A percentile compares a stretch with the other conserved stretches of the same genome.
These are phyloP conservation scores for Drosophila pandora DNA, from an alignment of 1,140 invertebrate genomes.

Conservation along the genomic window DNA sequence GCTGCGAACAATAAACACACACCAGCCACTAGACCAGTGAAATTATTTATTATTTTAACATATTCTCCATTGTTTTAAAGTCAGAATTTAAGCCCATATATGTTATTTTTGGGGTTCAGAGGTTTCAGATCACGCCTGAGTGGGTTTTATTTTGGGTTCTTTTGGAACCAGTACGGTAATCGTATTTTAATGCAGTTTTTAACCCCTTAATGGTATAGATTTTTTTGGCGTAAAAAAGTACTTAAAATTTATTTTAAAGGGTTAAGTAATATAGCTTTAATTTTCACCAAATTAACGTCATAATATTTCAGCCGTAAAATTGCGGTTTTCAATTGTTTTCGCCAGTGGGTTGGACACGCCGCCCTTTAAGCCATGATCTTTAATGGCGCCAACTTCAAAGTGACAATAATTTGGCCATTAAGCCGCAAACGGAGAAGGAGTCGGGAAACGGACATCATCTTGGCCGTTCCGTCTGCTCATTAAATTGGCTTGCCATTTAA, in stretches of 20 bases:
- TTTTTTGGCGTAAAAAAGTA: not conserved
- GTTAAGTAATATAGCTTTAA: not conserved
- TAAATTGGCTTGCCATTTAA: conserved; percentile 78
- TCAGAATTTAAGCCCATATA: conserved; percentile 27
- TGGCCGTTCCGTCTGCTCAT: conserved; percentile 53
- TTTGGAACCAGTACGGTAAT: conserved; percentile 38
- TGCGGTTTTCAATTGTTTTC: conserved; percentile 26
- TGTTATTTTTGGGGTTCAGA: conserved; percentile 11
- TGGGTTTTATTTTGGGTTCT: conserved; percentile 43
- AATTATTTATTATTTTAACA: conserved; percentile 24
- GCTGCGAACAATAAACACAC: not conserved
- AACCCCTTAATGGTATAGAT: not conserved
- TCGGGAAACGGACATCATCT: conserved; percentile 18
- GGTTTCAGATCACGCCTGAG: conserved; percentile 33
- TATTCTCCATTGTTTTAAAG: conserved; percentile 34
- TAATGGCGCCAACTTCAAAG: conserved; percentile 79
- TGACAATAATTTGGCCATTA: conserved; percentile 80
- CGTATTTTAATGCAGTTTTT: conserved; percentile 10
- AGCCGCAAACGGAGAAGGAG: conserved; percentile 30
- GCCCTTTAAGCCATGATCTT: conserved; percentile 34
- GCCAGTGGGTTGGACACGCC: not conserved
- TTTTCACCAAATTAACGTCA: conserved; percentile 8
- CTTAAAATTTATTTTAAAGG: not conserved
- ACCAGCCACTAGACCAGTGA: not conserved
- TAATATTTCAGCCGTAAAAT: conserved; percentile 31